These are phyloP conservation scores for Polyploca ridens DNA, from an alignment of 2,888 invertebrate species.

Conservation along the genomic window DNA sequence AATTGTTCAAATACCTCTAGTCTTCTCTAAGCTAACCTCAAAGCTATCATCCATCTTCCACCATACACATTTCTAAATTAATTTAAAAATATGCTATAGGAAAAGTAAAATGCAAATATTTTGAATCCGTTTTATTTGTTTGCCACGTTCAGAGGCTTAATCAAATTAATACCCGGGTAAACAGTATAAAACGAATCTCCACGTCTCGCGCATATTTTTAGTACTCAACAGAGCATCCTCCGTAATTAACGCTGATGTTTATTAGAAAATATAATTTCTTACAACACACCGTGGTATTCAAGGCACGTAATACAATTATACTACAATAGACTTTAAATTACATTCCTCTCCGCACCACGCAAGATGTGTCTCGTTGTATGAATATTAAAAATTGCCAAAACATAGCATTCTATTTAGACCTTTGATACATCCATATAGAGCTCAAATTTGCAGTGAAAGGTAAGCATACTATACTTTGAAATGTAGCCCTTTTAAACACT, in stretches of 20 bases:
- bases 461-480: conserved; percentile 27
- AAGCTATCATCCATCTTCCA: too few relatives aligned
- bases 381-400: conserved; percentile 56
- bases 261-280: conserved; percentile 60
- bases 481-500: conserved; percentile 41
- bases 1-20: too few relatives aligned
- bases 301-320: conserved; percentile 67
- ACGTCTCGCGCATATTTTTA: conserved; percentile 33
- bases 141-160: conserved; percentile 10
- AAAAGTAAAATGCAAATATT: not conserved
- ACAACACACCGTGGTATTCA: conserved; percentile 41
- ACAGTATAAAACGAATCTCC: conserved; percentile 17
- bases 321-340: conserved; percentile 66
- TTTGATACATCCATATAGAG: conserved; percentile 16
- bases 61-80: too few relatives aligned
- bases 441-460: conserved; percentile 14
- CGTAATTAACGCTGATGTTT: conserved; percentile 53
- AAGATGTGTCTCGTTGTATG: conserved; percentile 59
- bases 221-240: conserved; percentile 23
- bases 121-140: not conserved
- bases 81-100: too few relatives aligned
- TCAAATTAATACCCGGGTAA: conserved; percentile 19
- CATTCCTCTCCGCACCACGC: conserved; percentile 44
- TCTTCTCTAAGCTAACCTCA: too few relatives aligned
- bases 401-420: conserved; percentile 19